Conservation (phyloP, 1,140 invertebrate genomes). For the Zaprionus davidi region DNA sequence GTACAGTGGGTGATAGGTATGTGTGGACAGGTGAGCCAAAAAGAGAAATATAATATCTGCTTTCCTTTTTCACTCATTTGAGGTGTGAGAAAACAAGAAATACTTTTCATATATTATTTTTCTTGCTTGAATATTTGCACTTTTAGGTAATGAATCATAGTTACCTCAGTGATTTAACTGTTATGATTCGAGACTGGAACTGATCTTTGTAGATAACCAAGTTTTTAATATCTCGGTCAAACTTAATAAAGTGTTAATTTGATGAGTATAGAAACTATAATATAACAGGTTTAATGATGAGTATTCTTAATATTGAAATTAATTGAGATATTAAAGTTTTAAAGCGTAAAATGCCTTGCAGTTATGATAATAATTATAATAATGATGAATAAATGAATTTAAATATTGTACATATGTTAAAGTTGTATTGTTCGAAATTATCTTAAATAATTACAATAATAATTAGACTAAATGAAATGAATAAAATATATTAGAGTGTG, state of each 20-base stretch:
- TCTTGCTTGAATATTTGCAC: neutral
- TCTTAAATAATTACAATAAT: no score
- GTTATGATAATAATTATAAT: no score
- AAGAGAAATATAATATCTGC: neutral
- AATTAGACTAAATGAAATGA: no score
- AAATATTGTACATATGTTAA: no score
- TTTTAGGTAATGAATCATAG: neutral
- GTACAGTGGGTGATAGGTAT: conserved; percentile 14
- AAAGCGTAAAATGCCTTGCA: no score
- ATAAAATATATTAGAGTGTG: neutral
- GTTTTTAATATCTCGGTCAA: neutral
- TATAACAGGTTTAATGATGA: neutral
- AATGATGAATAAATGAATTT: no score
- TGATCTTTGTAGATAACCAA: neutral
- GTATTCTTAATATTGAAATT: neutral
- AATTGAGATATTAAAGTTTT: no score
- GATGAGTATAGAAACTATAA: neutral
- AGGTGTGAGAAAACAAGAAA: no score
- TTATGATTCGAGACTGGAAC: neutral
- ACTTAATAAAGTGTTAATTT: neutral
- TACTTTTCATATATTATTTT: no score
- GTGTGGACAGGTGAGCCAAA: neutral
- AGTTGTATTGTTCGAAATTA: no score
- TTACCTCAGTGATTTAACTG: neutral
- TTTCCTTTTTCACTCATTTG: neutral